Evolutionary conservation across 2,113 vertebrate species (phyloP).

Genomic region (Athene cunicularia): DNA sequence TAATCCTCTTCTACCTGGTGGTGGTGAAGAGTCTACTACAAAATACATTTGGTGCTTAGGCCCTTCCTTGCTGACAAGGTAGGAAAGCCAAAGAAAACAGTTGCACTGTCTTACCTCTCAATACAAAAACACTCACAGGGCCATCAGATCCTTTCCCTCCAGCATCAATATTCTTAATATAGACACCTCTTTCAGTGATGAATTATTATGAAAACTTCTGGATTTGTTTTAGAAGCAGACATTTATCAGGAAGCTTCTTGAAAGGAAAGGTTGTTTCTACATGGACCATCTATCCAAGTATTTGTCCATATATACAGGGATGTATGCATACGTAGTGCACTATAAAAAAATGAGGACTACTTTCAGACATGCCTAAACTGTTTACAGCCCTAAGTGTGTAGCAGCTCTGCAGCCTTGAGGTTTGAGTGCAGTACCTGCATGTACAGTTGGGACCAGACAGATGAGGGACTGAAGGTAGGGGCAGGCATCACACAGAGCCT

Average conservation of each 20-base stretch:
- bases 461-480: neutral
- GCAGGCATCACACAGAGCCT: neutral
- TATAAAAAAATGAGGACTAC: neutral
- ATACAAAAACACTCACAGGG: neutral
- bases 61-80: neutral
- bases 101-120: neutral
- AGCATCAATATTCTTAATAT: neutral
- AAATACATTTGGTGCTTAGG: neutral
- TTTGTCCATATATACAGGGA: neutral
- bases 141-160: neutral
- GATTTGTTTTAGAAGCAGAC: neutral
- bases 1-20: neutral
- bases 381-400: neutral
- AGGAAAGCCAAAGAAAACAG: neutral
- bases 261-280: neutral
- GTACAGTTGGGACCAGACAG: neutral
- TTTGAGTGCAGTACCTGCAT: neutral
- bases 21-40: neutral
- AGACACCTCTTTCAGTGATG: neutral
- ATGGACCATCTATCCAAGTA: neutral
- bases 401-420: neutral
- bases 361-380: neutral
- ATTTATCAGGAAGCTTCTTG: neutral
- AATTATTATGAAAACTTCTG: neutral
- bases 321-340: accelerated